These are phyloP conservation scores for Pseudochaenichthys georgianus DNA, from an alignment of 2,797 vertebrate genomes.

Conservation along the genomic window DNA sequence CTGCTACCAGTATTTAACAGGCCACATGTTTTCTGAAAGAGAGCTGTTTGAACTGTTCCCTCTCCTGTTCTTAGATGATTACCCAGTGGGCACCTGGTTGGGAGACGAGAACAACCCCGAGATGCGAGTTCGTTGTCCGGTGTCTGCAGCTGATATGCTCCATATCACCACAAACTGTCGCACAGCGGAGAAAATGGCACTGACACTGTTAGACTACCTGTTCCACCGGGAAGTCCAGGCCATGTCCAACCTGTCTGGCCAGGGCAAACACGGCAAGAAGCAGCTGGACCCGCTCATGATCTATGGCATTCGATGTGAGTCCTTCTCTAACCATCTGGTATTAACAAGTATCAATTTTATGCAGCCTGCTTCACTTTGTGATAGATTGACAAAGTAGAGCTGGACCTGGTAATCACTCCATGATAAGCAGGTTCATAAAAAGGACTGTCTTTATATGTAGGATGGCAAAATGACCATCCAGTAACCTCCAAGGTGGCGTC, in stretches of 20 bases:
- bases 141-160: slow-evolving; percentile 95
- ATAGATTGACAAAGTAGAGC: neutral
- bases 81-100: slow-evolving; percentile 94
- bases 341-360: slow-evolving; percentile 1
- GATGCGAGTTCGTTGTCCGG: slow-evolving; percentile 95
- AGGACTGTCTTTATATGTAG: neutral
- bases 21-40: slow-evolving; percentile 7
- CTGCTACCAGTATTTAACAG: neutral
- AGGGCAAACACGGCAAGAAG: slow-evolving; percentile 98
- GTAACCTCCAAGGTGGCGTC: slow-evolving; percentile 15
- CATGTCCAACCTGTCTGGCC: slow-evolving; percentile 97
- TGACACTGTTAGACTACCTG: slow-evolving; percentile 96
- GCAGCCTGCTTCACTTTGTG: slow-evolving; percentile 8
- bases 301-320: slow-evolving; percentile 98
- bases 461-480: slow-evolving; percentile 14
- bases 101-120: slow-evolving; percentile 96
- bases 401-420: neutral
- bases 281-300: slow-evolving; percentile 99
- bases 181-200: slow-evolving; percentile 97
- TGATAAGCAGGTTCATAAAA: neutral
- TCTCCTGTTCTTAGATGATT: slow-evolving; percentile 89
- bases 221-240: slow-evolving; percentile 98
- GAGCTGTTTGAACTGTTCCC: slow-evolving; percentile 10
- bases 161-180: slow-evolving; percentile 98
- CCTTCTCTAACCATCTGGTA: slow-evolving; percentile 13